Evolutionary conservation across 2,797 vertebrate species (phyloP).

Genomic region (Alca torda): DNA sequence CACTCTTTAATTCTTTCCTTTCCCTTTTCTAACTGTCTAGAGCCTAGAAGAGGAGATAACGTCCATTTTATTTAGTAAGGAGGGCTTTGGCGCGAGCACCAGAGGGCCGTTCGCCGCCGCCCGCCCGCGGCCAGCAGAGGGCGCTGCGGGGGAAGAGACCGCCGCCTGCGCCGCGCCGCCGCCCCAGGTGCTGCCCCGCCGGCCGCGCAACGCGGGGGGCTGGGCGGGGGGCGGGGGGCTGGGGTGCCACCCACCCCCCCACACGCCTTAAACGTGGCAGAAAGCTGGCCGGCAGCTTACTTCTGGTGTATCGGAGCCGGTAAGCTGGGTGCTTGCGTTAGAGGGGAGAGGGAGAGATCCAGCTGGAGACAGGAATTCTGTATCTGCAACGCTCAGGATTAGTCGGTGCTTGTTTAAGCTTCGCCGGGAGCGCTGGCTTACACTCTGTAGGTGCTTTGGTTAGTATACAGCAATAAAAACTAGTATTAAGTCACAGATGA

Average conservation of each 20-base stretch:
- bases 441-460: not conserved
- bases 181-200: conserved; percentile 79
- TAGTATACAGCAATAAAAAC: not conserved
- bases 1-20: conserved; percentile 69
- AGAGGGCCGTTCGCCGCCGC: conserved; percentile 76
- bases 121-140: conserved; percentile 75
- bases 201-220: not conserved
- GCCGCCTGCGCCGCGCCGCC: conserved; percentile 69
- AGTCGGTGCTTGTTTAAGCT: not conserved
- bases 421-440: not conserved
- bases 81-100: conserved; percentile 72
- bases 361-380: accelerated
- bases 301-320: accelerated
- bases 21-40: conserved; percentile 81
- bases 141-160: conserved; percentile 74
- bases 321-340: not conserved
- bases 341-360: not conserved
- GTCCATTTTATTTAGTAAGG: conserved; percentile 88
- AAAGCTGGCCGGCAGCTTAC: accelerated
- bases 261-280: accelerated
- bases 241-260: not conserved
- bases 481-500: conserved; percentile 63
- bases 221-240: not conserved
- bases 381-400: accelerated
- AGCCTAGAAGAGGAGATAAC: conserved; percentile 94